Evolutionary conservation across 2,113 vertebrate genomes (phyloP), one percentile per base, ranked within the genome.

Genomic region (Phylloscopus whistleri): DNA sequence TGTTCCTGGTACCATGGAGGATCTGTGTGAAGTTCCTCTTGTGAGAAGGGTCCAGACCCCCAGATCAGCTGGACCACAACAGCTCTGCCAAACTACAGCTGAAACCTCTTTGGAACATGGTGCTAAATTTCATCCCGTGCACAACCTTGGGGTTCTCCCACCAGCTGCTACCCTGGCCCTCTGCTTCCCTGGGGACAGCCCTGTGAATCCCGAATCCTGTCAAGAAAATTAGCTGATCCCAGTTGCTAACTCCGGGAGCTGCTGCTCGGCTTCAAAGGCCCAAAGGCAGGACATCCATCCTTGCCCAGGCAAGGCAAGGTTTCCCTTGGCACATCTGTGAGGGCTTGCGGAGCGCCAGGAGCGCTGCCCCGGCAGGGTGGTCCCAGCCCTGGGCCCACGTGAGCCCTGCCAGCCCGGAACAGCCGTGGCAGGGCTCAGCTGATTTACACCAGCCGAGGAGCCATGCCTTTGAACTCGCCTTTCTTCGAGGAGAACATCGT

Each of bases 341-440:
- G 35, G 73, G 80, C 35, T 23, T 12, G 28, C 0, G 1, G 89
- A 93, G 59, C 0, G 0, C 66, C 1, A 4, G 1, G 12, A 55
- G 88, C 12, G 7, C 68, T 43, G 78, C 49, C 73, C 60, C 0
- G 0, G 63, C 92, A 77, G 79, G 82, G 82, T 84, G 90, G 93
- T 83, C 93, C 14, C 9, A 80, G 39, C 76, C 68, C 68, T 22
- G 1, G 7, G 64, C 68, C 88, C 78, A 63, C 4, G 13, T 77
- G 90, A 85, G 62, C 35, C 9, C 80, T 69, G 89, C 81, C 72
- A 84, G 73, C 89, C 68, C 83, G 1, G 6, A 76, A 20, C 60
- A 67, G 70, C 53, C 62, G 8, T 44, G 26, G 14, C 88, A 58
- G 44, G 67, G 68, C 85, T 88, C 79, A 88, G 93, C 88, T 91